Evolutionary conservation across 2,888 invertebrate species (phyloP).

Genomic region (Pollenia angustigena): DNA sequence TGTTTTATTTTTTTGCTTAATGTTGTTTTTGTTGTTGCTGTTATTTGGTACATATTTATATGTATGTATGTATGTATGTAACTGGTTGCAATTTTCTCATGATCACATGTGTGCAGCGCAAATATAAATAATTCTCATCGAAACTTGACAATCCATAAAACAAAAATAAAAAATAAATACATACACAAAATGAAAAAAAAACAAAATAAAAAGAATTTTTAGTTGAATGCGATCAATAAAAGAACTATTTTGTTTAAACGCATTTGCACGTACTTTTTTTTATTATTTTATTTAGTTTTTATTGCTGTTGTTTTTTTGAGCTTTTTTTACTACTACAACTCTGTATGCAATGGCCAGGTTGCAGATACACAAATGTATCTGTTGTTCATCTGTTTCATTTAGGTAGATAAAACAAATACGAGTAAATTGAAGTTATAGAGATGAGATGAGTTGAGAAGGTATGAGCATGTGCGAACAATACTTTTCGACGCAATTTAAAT

Average conservation of each 20-base stretch:
- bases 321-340: constrained; percentile 34
- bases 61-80: constrained; percentile 33
- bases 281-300: constrained; percentile 20
- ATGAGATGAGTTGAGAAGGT: constrained; percentile 38
- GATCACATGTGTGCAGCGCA: constrained; percentile 70
- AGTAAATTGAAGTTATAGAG: constrained; percentile 38
- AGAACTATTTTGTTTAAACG: constrained; percentile 72
- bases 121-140: constrained; percentile 72
- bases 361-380: constrained; percentile 44
- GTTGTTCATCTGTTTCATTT: constrained; percentile 53
- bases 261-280: constrained; percentile 72
- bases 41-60: constrained; percentile 49
- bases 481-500: constrained; percentile 77
- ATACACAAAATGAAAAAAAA: constrained; percentile 29
- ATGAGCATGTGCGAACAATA: constrained; percentile 72
- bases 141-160: constrained; percentile 69
- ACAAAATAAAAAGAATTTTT: constrained; percentile 60
- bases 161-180: constrained; percentile 21
- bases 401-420: constrained; percentile 9
- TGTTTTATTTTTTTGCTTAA: constrained; percentile 57
- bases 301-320: constrained; percentile 17
- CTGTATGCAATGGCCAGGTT: constrained; percentile 30
- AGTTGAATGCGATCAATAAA: constrained; percentile 72
- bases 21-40: constrained; percentile 53
- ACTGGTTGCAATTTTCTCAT: constrained; percentile 71